Base-by-base conservation (phyloP, 2,797 vertebrate genomes). In the Rhodeus uyekii region DNA sequence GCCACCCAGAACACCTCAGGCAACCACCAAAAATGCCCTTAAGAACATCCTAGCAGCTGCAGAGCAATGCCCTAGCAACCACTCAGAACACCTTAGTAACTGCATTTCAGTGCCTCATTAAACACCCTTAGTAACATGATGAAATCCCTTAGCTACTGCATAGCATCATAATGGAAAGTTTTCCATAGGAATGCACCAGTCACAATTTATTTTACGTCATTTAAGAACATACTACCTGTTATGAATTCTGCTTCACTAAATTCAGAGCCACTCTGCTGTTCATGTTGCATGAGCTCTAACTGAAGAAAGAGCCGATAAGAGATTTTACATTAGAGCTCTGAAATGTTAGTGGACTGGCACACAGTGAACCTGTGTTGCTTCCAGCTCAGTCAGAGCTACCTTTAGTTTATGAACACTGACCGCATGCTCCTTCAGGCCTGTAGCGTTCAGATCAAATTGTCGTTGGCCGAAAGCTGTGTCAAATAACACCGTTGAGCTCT, bases 341-440 rank as follows among this genome's bases (percentile, higher is more conserved):
- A n/a, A 13, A 22, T 73, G 68, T 27, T 29, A 78, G 29, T 34
- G 14, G 58, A 34, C 64, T 72, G 48, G 64, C 27, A 36, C 12
- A 50, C 3, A 60, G 38, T 14, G 53, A 60, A 80, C 48, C 53
- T 63, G 72, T 32, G 67, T n/a, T 46, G 34, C 38, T 83, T 81
- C 61, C 73, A 75, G 68, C 53, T 69, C 44, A 46, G 73, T 63
- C 81, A 87, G 81, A 76, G 73, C 61, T 67, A 81, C 38, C 29
- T 88, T 83, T 88, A 39, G 46, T 74, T 83, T 86, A 84, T 83
- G 74, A 83, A 64, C 78, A 55, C 79, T 58, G 68, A 63, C 61
- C 46, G 18, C 48, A 58, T 12, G 34, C 55, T 83, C 75, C 74
- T 65, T 27, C 14, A 65, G 71, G 69, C 68, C 63, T 53, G 38